These are phyloP conservation scores for Erpobdella octoculata DNA, from an alignment of 2,888 invertebrate genomes.

Conservation along the genomic window DNA sequence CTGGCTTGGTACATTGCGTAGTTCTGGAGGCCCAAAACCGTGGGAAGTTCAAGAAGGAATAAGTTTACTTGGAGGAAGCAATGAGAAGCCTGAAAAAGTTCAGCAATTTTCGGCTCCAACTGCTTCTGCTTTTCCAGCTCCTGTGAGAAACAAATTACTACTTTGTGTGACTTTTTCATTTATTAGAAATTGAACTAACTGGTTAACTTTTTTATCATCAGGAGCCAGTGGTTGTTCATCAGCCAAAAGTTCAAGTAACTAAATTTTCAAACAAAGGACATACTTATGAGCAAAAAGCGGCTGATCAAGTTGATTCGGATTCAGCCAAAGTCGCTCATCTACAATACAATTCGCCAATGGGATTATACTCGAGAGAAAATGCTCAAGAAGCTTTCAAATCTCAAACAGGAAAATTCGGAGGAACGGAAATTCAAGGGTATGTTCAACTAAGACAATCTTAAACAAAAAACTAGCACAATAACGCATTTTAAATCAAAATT, in stretches of 20 bases:
- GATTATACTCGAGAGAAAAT: constrained; percentile 48
- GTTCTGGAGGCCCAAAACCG: constrained; percentile 35
- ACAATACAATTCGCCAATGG: constrained; percentile 51
- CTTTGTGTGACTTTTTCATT: no score
- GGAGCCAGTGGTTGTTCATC: constrained; percentile 28
- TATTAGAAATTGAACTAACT: no score
- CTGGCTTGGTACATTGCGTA: constrained; percentile 41
- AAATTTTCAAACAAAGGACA: constrained; percentile 16
- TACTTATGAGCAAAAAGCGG: constrained; percentile 33
- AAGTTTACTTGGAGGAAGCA: not conserved
- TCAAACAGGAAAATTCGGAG: constrained; percentile 40
- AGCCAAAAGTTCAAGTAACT: constrained; percentile 33
- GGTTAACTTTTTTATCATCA: no score
- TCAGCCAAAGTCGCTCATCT: constrained; percentile 46
- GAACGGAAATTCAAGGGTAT: not conserved
- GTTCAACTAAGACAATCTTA: no score
- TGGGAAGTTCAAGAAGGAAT: constrained; percentile 38
- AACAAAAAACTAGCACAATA: no score
- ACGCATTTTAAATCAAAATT: no score
- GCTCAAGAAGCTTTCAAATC: constrained; percentile 44
- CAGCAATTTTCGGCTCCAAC: not conserved
- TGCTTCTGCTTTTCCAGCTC: not conserved
- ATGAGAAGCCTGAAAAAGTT: not conserved
- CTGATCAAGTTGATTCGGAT: constrained; percentile 30
- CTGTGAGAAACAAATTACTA: not conserved